Evolutionary conservation across 2,797 vertebrate species (phyloP).

Genomic region (Buceros bicornis): DNA sequence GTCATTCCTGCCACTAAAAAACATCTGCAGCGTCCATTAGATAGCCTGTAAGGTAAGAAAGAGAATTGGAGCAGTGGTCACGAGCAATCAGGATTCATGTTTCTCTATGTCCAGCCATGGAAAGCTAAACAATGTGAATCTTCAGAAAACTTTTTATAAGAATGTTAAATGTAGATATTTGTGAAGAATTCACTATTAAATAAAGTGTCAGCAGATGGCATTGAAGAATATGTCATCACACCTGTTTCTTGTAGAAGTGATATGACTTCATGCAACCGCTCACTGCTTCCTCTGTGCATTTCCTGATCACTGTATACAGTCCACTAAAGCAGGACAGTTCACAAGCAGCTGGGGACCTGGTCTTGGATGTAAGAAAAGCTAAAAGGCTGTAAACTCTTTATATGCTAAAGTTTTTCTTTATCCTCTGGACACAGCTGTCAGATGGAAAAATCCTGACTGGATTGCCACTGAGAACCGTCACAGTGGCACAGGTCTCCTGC

Average conservation of each 20-base stretch:
- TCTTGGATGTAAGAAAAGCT: background rate
- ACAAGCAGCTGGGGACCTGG: background rate
- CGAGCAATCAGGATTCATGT: background rate
- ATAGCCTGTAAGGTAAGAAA: accelerated
- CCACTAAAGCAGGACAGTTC: background rate
- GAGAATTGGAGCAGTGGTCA: background rate
- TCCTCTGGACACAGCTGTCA: background rate
- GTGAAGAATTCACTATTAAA: slow-evolving; percentile 1
- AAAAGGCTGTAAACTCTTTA: background rate
- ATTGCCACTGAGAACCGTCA: background rate
- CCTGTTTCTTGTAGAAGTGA: background rate
- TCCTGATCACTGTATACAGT: background rate
- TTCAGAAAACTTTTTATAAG: background rate
- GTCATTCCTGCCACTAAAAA: background rate
- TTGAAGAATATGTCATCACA: slow-evolving; percentile 44
- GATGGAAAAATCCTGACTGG: background rate
- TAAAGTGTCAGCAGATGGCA: slow-evolving; percentile 56
- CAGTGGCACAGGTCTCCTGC: background rate
- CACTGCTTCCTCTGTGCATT: background rate
- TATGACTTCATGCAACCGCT: background rate
- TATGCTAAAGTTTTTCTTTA: background rate
- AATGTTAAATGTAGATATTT: background rate
- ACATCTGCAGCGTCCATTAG: background rate
- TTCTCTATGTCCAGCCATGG: background rate
- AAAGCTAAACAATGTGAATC: background rate